Percentiles rank a stretch among this genome's conserved stretches.
These are phyloP conservation scores for Hydropsyche tenuis DNA, from an alignment of 1,140 invertebrate genomes.

Conservation along the genomic window DNA sequence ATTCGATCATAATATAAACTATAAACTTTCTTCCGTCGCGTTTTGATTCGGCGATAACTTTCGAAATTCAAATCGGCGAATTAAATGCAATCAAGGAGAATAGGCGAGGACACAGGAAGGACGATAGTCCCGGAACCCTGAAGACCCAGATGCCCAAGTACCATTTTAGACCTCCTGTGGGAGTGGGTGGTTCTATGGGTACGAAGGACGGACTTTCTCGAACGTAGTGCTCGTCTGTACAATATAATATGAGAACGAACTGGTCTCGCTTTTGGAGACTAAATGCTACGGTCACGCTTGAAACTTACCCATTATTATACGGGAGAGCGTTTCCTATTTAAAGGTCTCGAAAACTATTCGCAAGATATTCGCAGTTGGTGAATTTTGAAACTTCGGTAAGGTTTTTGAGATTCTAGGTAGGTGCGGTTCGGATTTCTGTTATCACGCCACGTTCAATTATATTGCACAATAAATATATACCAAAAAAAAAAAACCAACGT, in stretches of 20 bases:
- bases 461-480: no score
- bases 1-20: no score
- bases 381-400: no score
- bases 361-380: no score
- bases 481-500: no score
- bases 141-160: background rate
- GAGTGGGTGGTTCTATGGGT: background rate
- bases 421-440: no score
- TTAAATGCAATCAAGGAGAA: slow-evolving; percentile 65
- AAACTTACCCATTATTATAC: slow-evolving; percentile 9
- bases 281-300: slow-evolving; percentile 31
- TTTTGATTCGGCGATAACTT: background rate
- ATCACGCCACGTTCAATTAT: no score
- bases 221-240: background rate
- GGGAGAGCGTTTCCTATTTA: no score
- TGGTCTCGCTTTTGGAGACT: slow-evolving; percentile 3
- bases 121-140: background rate
- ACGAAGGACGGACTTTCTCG: background rate
- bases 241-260: no score
- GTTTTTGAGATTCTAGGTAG: no score
- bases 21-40: background rate
- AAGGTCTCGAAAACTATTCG: no score
- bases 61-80: slow-evolving; percentile 52
- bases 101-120: slow-evolving; percentile 51
- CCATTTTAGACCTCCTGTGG: no score